Conservation (phyloP, 2,797 vertebrate genomes). For the Falco cherrug region DNA sequence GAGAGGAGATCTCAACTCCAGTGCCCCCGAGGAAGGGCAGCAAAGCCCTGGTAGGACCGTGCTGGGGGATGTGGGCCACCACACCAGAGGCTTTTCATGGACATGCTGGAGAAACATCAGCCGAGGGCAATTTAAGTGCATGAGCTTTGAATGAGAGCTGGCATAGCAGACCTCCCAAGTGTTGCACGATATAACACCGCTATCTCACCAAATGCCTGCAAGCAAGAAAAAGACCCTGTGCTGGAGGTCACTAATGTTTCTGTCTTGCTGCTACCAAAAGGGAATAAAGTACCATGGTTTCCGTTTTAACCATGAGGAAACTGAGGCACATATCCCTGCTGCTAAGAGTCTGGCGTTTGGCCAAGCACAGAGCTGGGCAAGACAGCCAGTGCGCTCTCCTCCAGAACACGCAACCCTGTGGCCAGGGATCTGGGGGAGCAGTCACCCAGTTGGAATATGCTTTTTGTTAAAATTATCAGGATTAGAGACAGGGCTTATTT, state of each 20-base stretch:
- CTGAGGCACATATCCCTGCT: background rate
- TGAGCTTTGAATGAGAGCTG: background rate
- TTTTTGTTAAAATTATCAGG: background rate
- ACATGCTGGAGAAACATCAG: background rate
- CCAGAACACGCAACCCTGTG: fast-evolving
- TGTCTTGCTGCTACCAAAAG: background rate
- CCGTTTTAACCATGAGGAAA: background rate
- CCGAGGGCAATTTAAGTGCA: background rate
- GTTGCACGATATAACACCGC: background rate
- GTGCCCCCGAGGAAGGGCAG: background rate
- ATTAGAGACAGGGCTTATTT: background rate
- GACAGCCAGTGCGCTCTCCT: background rate
- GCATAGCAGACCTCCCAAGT: background rate
- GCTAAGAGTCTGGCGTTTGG: background rate
- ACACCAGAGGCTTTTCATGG: background rate
- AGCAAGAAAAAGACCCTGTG: background rate
- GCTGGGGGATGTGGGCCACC: background rate
- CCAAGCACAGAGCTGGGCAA: background rate
- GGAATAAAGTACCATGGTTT: background rate
- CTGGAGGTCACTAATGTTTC: background rate
- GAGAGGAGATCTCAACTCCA: background rate
- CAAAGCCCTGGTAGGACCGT: background rate
- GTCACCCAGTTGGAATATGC: background rate
- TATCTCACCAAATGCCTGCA: background rate
- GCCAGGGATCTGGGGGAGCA: background rate